Percentiles rank a stretch among this genome's conserved stretches.
Conservation (phyloP, 37 sponge, comb jelly and placozoan species). For the Haliclona indistincta region DNA sequence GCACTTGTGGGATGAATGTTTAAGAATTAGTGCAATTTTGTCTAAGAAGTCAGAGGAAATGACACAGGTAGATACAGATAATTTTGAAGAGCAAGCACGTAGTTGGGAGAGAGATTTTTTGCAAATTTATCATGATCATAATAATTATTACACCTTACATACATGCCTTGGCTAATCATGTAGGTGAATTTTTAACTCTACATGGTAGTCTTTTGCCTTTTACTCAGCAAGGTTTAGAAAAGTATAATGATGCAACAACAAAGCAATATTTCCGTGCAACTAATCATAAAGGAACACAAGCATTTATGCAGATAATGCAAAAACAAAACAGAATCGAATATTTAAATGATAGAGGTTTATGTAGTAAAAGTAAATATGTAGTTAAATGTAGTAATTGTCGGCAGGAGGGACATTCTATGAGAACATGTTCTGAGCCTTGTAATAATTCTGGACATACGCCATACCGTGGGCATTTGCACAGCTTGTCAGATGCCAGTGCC, state of each 20-base stretch:
- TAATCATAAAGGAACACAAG: neutral
- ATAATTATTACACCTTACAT: slow-evolving; percentile 25
- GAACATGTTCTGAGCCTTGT: slow-evolving; percentile 19
- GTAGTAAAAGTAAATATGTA: neutral
- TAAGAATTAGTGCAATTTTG: neutral
- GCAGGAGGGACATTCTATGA: neutral
- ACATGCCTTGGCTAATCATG: slow-evolving; percentile 18
- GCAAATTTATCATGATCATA: neutral
- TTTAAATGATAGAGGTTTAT: neutral
- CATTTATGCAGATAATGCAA: slow-evolving; percentile 16
- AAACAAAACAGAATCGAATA: slow-evolving; percentile 8
- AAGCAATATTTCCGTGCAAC: slow-evolving; percentile 11
- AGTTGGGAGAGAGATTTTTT: slow-evolving; percentile 1
- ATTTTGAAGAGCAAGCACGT: neutral
- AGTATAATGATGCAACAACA: slow-evolving; percentile 15
- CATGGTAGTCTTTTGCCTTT: slow-evolving; percentile 22
- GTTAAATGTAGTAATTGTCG: slow-evolving; percentile 20
- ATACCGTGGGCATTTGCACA: too few species aligned
- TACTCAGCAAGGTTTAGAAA: slow-evolving; percentile 20
- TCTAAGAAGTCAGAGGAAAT: neutral
- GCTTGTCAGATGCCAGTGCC: too few species aligned
- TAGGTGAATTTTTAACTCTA: slow-evolving; percentile 1
- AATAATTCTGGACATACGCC: too few species aligned
- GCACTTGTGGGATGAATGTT: too few species aligned
- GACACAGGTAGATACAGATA: neutral